Base-by-base conservation (phyloP, 2,888 invertebrate species). In the Yponomeuta plumbellus region DNA sequence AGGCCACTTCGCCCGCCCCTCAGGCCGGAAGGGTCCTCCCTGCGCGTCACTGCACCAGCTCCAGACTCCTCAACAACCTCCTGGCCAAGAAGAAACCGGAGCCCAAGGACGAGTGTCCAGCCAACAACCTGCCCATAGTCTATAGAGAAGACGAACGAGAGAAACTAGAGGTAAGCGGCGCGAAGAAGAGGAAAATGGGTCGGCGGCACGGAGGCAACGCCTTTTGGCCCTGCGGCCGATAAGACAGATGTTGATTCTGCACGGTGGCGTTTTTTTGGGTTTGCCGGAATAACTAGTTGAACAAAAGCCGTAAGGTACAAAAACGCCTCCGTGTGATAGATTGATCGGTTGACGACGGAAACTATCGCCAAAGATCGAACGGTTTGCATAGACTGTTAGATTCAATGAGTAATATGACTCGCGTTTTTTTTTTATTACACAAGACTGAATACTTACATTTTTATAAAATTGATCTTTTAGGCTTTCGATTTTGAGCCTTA, bases 371-470 rank as follows among this genome's bases (percentile, higher is more conserved):
- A 87, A 86, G 87, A 85, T 78, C 39, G 63, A 40, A 39, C 39
- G 63, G 63, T 63, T 40, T 39, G 40, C 73, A 81, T 80, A 73
- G 79, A 76, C 76, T 73, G 71, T 71, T 75, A 75, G 75, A 71
- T 70, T 72, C 75, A 72, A 73, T 78, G 80, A 81, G 66, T n/a
- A 61, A 44, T 52, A 17, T 17, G 44, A 52, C 44, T 52, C 44
- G 44, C 44, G 44, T 52, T 52, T 52, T 52, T 66, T n/a, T 61
- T 66, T 81, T 83, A 81, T 82, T 79, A 81, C 77, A 88, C 85
- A 89, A 90, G 90, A 90, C 90, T 90, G 90, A 90, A 52, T 86
- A 81, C 81, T 82, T 79, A 80, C 79, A 81, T 86, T 88, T n/a
- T 87, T 89, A 86, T 86, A 83, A 86, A 85, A 82, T 82, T 81